Evolutionary conservation across 37 sponge, comb jelly and placozoan genomes (phyloP).

Genomic region (Haliclona indistincta): DNA sequence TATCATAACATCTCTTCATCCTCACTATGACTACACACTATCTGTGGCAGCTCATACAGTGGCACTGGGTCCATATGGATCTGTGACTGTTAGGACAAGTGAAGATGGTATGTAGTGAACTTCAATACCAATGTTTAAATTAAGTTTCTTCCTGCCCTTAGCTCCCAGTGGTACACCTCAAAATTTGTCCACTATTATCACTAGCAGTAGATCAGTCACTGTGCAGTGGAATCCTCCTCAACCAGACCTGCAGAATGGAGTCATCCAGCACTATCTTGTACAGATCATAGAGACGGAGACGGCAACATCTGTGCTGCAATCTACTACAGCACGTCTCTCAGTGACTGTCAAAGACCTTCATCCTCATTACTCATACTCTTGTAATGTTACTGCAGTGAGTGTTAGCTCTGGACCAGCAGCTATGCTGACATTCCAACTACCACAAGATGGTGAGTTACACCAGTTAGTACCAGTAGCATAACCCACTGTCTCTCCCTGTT

Average conservation of each 20-base stretch:
- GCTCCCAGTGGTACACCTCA: conserved; percentile 6
- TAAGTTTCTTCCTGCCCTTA: neutral
- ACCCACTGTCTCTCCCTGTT: neutral
- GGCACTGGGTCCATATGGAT: conserved; percentile 20
- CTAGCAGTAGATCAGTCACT: neutral
- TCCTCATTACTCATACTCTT: conserved; percentile 2
- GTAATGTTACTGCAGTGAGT: conserved; percentile 35
- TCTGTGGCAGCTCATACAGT: conserved; percentile 33
- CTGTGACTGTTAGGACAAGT: neutral
- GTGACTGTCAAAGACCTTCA: neutral
- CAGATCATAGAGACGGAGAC: neutral
- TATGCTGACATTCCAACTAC: neutral
- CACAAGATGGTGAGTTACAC: conserved; percentile 23
- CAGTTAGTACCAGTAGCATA: too few species aligned
- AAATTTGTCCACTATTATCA: neutral
- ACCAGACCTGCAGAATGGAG: conserved; percentile 15
- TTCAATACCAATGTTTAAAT: too few species aligned
- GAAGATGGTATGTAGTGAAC: conserved; percentile 6
- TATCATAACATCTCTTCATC: conserved; percentile 3
- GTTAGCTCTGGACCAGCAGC: conserved; percentile 7
- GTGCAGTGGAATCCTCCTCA: conserved; percentile 30
- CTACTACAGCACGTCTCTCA: neutral
- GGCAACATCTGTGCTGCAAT: neutral
- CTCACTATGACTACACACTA: conserved; percentile 20
- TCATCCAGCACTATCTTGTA: neutral